These are phyloP conservation scores for Stichodactyla helianthus DNA, from an alignment of 64 coral and sea anemone genomes.

Conservation along the genomic window DNA sequence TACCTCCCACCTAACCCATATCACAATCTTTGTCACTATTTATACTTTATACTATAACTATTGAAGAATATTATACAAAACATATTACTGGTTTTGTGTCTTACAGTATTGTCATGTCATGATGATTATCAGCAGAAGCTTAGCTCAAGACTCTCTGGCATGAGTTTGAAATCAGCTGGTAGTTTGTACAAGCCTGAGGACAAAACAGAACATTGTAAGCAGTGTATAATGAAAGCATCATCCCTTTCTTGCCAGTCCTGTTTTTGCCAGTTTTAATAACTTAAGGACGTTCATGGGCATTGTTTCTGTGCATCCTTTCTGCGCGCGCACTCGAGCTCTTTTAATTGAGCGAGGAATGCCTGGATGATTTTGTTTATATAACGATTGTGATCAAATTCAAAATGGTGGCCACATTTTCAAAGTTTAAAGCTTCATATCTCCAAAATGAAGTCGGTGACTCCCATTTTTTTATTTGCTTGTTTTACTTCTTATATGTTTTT, in stretches of 20 bases:
- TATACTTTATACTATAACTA: neutral
- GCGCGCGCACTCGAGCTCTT: too few species aligned
- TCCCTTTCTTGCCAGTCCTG: neutral
- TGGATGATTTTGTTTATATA: too few species aligned
- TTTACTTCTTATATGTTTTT: too few species aligned
- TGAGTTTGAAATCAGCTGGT: slow-evolving; percentile 5
- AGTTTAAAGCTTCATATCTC: too few species aligned
- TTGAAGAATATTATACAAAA: too few species aligned
- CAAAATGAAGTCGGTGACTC: too few species aligned
- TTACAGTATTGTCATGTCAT: neutral
- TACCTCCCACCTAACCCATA: neutral
- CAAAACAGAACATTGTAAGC: neutral
- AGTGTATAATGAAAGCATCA: neutral
- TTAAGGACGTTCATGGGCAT: too few species aligned
- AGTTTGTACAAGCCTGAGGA: neutral
- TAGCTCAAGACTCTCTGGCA: slow-evolving; percentile 21
- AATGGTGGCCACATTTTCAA: too few species aligned
- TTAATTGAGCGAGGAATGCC: too few species aligned
- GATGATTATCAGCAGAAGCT: slow-evolving; percentile 13
- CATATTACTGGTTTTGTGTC: neutral
- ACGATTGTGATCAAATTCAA: too few species aligned
- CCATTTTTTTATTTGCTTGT: too few species aligned
- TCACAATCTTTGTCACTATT: neutral
- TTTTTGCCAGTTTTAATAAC: neutral
- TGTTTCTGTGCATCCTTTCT: too few species aligned